A percentile compares a stretch with the other conserved stretches of the same genome.
phyloP scores from a whole-genome alignment of 2,797 vertebrate species.

The Triplophysa yarkandensis region DNA sequence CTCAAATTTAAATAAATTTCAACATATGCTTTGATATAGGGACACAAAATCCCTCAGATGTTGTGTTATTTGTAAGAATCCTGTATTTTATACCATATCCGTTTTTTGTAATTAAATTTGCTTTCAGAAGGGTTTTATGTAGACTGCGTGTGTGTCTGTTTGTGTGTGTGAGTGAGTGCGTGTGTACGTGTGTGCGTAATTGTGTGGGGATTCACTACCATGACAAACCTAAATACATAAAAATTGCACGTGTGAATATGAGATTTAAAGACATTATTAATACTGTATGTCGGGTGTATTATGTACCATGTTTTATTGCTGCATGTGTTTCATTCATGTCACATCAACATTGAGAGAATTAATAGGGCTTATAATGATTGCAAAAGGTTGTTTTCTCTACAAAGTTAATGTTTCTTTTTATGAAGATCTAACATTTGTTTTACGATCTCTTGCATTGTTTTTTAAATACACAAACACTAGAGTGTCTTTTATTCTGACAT shows the following conservation, averaged over 20 bases:
- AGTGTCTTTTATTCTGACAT: too few species aligned
- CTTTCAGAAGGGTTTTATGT: slow-evolving; percentile 58
- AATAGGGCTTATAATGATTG: background rate
- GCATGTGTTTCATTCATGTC: slow-evolving; percentile 44
- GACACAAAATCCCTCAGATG: slow-evolving; percentile 38
- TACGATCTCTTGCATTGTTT: background rate
- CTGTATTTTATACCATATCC: slow-evolving; percentile 69
- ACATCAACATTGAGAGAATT: background rate
- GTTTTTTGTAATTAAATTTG: slow-evolving; percentile 52
- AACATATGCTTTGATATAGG: slow-evolving; percentile 1
- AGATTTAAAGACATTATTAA: slow-evolving; percentile 48
- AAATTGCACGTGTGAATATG: slow-evolving; percentile 50
- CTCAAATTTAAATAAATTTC: background rate
- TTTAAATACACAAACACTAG: background rate
- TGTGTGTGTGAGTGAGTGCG: slow-evolving; percentile 20
- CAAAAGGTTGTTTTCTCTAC: slow-evolving; percentile 8
- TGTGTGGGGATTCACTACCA: slow-evolving; percentile 47
- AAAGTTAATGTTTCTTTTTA: background rate
- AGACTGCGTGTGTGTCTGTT: background rate
- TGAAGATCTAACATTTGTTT: background rate
- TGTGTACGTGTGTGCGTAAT: too few species aligned
- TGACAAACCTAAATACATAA: slow-evolving; percentile 8
- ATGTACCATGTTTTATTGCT: slow-evolving; percentile 18
- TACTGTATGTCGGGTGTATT: slow-evolving; percentile 36
- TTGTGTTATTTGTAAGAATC: slow-evolving; percentile 59